Evolutionary conservation across 2,888 invertebrate genomes (phyloP), one percentile per base, ranked within the genome.

Genomic region (Synergus umbraculus): DNA sequence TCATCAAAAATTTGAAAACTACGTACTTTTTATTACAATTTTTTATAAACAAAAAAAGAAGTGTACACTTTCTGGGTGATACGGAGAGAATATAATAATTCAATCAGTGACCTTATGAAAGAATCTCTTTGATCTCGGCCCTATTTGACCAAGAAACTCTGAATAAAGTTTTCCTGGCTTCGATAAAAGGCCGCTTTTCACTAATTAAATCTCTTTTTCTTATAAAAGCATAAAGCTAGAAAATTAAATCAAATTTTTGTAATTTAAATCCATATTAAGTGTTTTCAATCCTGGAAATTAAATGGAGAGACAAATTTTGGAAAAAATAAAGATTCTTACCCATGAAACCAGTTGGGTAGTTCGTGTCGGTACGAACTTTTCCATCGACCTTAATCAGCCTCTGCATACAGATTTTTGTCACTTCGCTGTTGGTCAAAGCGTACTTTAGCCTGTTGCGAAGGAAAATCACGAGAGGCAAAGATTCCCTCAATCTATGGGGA

Each of bases 311-410:
- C 29, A 29, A 29, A 29, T 29, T 29, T 37, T 37, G 37, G 5
- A 37, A 37, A 37, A 37, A 37, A 37, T 37, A 7, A 37, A 37
- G 37, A 37, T 37, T 37, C 96, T 94, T 92, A 99, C 99, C 99
- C 99, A 99, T 99, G 92, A 98, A 99, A 81, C 99, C 99, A 91
- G 99, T 96, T 78, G 99, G 99, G 93, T 97, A 99, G 88, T 98
- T 99, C 82, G 97, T 96, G 91, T 99, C 99, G 41, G 99, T 99
- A 89, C 99, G 95, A 78, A 99, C 97, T 94, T 98, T 99, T 86
- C 98, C 98, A 92, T 99, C 99, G 84, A 99, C 98, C 93, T 98
- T 99, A 91, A 99, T 98, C 81, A 99, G 94, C 81, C 99, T 95
- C 93, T 99, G 99, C 96, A 98, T 99, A 76, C 99, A 97, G 90